Conservation (phyloP, 2,888 invertebrate species). For the Phorcus lineatus region DNA sequence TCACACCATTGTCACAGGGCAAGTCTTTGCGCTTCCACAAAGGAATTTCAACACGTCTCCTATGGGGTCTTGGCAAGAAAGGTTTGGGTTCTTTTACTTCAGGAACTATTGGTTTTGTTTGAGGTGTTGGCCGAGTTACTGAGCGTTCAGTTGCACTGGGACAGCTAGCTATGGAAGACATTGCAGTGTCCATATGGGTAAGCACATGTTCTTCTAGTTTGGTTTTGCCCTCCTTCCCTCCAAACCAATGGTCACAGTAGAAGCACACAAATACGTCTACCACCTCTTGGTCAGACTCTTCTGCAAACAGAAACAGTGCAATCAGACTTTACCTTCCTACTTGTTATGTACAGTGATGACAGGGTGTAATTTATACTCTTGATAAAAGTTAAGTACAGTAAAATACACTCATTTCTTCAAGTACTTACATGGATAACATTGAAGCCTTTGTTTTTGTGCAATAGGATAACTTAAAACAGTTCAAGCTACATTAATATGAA, state of each 20-base stretch:
- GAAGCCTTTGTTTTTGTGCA: no score
- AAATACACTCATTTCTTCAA: no score
- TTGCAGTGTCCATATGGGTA: not conserved
- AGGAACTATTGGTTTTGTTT: not conserved
- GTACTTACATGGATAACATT: no score
- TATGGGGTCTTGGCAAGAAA: slow-evolving; percentile 29
- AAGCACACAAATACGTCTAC: slow-evolving; percentile 12
- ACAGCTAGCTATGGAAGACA: not conserved
- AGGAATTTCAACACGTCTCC: not conserved
- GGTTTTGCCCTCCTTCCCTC: not conserved
- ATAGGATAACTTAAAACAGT: no score
- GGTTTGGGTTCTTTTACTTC: not conserved
- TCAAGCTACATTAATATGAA: no score
- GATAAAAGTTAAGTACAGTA: no score
- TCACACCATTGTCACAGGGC: slow-evolving; percentile 5
- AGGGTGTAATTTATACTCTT: no score
- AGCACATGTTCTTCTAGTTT: slow-evolving; percentile 1
- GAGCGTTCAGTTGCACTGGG: not conserved
- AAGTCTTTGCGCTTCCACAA: slow-evolving; percentile 3
- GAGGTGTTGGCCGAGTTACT: not conserved
- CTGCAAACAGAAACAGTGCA: not conserved
- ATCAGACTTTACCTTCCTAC: no score
- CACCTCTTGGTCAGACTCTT: not conserved
- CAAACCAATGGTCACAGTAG: not conserved
- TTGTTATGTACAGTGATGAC: no score